These are phyloP conservation scores for Oncorhynchus tshawytscha DNA, from an alignment of 2,113 vertebrate species.

Conservation along the genomic window DNA sequence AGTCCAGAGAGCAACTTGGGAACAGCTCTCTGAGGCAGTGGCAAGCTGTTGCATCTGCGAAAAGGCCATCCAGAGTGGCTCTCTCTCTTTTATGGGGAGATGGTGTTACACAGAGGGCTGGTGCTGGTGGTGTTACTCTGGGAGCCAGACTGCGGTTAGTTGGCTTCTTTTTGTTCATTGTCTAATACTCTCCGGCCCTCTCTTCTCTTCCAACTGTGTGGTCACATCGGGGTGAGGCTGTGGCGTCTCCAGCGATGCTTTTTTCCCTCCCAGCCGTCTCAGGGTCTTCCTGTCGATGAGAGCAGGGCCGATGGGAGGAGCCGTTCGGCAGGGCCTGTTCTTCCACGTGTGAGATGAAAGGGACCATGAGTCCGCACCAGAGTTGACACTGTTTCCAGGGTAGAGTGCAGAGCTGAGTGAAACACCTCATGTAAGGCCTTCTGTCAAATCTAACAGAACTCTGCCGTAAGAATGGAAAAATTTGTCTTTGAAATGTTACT, in stretches of 20 bases:
- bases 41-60: slow-evolving; percentile 7
- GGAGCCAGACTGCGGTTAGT: slow-evolving; percentile 17
- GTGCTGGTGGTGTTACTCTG: slow-evolving; percentile 17
- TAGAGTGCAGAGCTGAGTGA: background rate
- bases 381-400: background rate
- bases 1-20: background rate
- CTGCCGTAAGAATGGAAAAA: no score
- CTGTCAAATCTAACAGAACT: no score
- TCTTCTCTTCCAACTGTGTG: background rate
- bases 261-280: no score
- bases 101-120: slow-evolving; percentile 30
- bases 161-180: slow-evolving; percentile 11
- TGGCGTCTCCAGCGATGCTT: no score
- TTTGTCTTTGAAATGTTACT: no score
- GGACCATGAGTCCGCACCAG: slow-evolving; percentile 22
- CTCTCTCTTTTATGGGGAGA: slow-evolving; percentile 24
- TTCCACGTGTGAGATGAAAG: slow-evolving; percentile 45
- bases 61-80: slow-evolving; percentile 7
- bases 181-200: slow-evolving; percentile 28
- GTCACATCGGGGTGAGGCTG: slow-evolving; percentile 14
- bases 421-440: no score
- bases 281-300: background rate
- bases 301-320: background rate
- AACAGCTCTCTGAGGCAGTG: slow-evolving; percentile 1
- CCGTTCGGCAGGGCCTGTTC: slow-evolving; percentile 12